phyloP scores from a whole-genome alignment of 2,797 vertebrate genomes.

The Argentina silus region DNA sequence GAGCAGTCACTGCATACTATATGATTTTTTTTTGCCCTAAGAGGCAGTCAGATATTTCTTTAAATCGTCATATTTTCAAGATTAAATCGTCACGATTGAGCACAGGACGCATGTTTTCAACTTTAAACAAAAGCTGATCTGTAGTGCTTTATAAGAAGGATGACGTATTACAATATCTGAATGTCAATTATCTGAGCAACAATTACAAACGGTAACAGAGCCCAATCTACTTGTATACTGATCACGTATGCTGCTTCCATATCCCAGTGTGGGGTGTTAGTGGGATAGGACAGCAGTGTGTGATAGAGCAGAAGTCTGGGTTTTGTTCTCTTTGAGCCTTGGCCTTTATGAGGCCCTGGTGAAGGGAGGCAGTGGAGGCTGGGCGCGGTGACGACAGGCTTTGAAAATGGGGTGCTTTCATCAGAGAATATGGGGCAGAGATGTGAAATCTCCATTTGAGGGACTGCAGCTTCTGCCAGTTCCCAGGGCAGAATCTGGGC shows the following conservation, averaged over 20 bases:
- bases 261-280: slow-evolving; percentile 21
- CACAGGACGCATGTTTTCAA: too few relatives aligned
- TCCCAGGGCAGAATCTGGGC: slow-evolving; percentile 55
- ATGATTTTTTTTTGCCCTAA: too few relatives aligned
- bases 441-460: slow-evolving; percentile 57
- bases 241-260: slow-evolving; percentile 7
- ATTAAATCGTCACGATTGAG: too few relatives aligned
- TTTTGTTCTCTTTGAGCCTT: slow-evolving; percentile 29
- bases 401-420: slow-evolving; percentile 69
- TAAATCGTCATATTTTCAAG: too few relatives aligned
- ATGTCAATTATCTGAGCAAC: too few relatives aligned
- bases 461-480: slow-evolving; percentile 48
- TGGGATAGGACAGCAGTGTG: slow-evolving; percentile 49
- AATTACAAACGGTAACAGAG: background rate
- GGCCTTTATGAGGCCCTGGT: slow-evolving; percentile 35
- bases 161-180: too few relatives aligned
- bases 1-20: too few relatives aligned
- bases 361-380: slow-evolving; percentile 37
- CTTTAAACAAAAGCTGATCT: too few relatives aligned
- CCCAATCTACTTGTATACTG: background rate
- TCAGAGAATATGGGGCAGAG: slow-evolving; percentile 63
- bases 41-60: too few relatives aligned
- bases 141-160: too few relatives aligned
- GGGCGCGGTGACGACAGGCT: slow-evolving; percentile 47
- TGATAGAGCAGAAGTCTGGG: slow-evolving; percentile 23